phyloP scores from a whole-genome alignment of 2,113 vertebrate species.

The Corvus hawaiiensis region DNA sequence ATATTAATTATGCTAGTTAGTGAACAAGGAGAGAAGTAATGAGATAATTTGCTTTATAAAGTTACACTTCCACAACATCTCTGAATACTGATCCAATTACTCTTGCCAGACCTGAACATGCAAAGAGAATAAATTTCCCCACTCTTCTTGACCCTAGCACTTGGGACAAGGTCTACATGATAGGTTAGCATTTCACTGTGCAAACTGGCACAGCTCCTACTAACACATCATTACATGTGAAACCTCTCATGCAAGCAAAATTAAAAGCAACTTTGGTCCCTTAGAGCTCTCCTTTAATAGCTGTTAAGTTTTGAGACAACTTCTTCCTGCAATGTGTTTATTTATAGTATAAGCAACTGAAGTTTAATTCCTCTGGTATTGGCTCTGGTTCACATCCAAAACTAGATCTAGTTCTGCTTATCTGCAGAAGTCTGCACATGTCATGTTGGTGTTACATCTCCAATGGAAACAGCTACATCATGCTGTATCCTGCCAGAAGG shows the following conservation, averaged over 20 bases:
- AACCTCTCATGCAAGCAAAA: not conserved
- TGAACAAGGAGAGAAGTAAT: not conserved
- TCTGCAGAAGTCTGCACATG: not conserved
- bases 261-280: not conserved
- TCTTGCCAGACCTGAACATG: not conserved
- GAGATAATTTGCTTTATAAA: constrained; percentile 4
- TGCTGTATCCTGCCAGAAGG: not conserved
- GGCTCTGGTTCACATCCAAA: not conserved
- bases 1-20: constrained; percentile 38
- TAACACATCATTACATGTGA: not conserved
- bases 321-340: not conserved
- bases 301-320: not conserved
- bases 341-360: not conserved
- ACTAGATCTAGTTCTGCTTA: not conserved
- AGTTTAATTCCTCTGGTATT: not conserved
- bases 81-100: not conserved
- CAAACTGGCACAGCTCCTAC: not conserved
- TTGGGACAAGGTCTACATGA: not conserved
- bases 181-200: not conserved
- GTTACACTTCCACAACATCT: not conserved
- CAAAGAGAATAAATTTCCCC: not conserved
- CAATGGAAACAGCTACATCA: not conserved
- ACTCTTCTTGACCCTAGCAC: not conserved
- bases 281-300: not conserved
- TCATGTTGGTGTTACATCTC: not conserved